phyloP scores from a whole-genome alignment of 2,113 vertebrate species.

The Gulo gulo region DNA sequence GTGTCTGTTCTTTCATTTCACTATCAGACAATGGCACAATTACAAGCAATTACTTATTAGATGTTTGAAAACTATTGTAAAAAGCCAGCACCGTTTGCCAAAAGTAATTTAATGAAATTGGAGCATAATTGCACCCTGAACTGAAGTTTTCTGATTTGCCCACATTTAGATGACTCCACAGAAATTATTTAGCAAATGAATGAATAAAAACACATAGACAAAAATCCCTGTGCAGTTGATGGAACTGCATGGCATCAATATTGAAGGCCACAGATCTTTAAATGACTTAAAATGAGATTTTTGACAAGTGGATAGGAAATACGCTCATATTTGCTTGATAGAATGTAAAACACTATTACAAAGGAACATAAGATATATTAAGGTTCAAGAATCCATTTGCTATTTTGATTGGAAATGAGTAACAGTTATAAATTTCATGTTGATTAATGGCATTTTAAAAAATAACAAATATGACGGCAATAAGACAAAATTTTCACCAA shows the following conservation, averaged over 20 bases:
- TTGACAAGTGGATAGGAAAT: not conserved
- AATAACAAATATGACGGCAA: too few relatives aligned
- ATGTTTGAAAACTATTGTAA: slow-evolving; percentile 55
- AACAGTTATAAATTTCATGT: slow-evolving; percentile 3
- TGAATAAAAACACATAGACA: slow-evolving; percentile 43
- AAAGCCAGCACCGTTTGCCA: slow-evolving; percentile 54
- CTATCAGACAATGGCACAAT: slow-evolving; percentile 64
- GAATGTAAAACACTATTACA: not conserved
- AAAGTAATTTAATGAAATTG: slow-evolving; percentile 67
- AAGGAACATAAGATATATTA: not conserved
- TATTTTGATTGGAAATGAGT: not conserved
- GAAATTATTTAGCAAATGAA: slow-evolving; percentile 57
- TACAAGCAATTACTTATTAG: slow-evolving; percentile 72
- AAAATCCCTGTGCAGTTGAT: not conserved
- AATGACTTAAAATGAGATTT: not conserved
- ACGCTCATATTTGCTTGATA: not conserved
- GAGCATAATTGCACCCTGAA: slow-evolving; percentile 55
- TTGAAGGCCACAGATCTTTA: not conserved
- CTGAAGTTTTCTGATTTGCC: slow-evolving; percentile 56
- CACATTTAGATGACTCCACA: slow-evolving; percentile 50
- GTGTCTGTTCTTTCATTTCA: slow-evolving; percentile 55
- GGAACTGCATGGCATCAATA: not conserved
- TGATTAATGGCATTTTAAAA: not conserved
- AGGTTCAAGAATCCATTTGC: not conserved
- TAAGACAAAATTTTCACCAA: too few relatives aligned